Conservation (phyloP, 2,113 vertebrate species). For the Centropus bengalensis region DNA sequence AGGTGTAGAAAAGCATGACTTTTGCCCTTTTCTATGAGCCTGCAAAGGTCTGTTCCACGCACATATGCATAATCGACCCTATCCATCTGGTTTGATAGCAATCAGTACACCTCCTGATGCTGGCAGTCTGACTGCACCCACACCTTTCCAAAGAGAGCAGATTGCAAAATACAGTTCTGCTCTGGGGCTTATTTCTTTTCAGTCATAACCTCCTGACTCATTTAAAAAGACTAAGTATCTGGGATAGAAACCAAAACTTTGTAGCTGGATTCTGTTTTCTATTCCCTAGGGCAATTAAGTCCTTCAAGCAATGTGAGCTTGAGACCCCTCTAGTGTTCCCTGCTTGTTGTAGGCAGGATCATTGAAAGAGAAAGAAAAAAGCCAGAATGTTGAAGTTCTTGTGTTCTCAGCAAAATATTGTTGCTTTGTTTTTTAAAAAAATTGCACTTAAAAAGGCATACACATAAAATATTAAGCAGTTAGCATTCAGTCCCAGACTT, state of each 20-base stretch:
- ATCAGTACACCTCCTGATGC: not conserved
- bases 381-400: not conserved
- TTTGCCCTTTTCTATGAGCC: conserved; percentile 7
- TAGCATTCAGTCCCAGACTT: not conserved
- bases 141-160: conserved; percentile 9
- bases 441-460: not conserved
- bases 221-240: conserved; percentile 42
- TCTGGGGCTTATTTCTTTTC: conserved; percentile 16
- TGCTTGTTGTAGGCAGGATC: not conserved
- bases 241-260: conserved; percentile 61
- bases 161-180: conserved; percentile 41
- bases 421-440: not conserved
- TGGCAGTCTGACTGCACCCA: not conserved
- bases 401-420: not conserved
- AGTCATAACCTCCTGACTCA: conserved; percentile 35
- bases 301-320: conserved; percentile 11
- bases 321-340: conserved; percentile 20
- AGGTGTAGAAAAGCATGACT: not conserved
- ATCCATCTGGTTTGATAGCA: conserved; percentile 21
- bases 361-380: not conserved
- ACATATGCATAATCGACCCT: not conserved
- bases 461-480: not conserved
- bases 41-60: not conserved
- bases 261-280: conserved; percentile 52
- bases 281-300: conserved; percentile 10